Percentiles rank a stretch among this genome's conserved stretches.
Conservation (phyloP, 35 echinoderm and acorn worm genomes). For the Diadema setosum region DNA sequence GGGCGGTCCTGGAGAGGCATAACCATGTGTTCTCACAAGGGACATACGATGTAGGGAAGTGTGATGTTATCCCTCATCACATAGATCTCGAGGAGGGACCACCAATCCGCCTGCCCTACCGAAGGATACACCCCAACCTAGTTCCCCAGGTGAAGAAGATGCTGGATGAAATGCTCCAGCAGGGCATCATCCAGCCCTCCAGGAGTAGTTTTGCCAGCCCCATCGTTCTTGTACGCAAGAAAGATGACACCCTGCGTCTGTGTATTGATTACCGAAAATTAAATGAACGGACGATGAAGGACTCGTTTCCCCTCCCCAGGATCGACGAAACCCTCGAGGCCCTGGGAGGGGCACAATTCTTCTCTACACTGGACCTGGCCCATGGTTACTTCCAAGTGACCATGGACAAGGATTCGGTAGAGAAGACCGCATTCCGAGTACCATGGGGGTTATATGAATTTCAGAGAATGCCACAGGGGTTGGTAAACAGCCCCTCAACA, state of each 20-base stretch:
- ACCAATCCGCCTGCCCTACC: neutral
- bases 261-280: conserved; percentile 5
- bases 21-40: neutral
- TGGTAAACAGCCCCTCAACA: conserved; percentile 46
- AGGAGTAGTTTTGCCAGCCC: neutral
- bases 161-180: neutral
- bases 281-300: conserved; percentile 14
- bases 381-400: conserved; percentile 52
- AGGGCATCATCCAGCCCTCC: neutral
- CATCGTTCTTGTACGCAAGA: neutral
- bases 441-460: conserved; percentile 49
- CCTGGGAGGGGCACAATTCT: conserved; percentile 37
- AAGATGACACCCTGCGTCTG: conserved; percentile 2
- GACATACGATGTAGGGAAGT: conserved; percentile 4
- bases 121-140: neutral
- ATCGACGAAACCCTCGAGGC: conserved; percentile 74
- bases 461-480: conserved; percentile 45
- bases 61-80: conserved; percentile 6
- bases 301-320: conserved; percentile 54
- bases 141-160: neutral
- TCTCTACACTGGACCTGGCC: conserved; percentile 46
- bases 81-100: neutral
- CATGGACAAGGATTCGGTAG: conserved; percentile 34
- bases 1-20: neutral
- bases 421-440: conserved; percentile 53